Percentiles rank a stretch among this genome's conserved stretches.
These are phyloP conservation scores for Lasioglossum vierecki DNA, from an alignment of 2,888 invertebrate genomes.

Conservation along the genomic window DNA sequence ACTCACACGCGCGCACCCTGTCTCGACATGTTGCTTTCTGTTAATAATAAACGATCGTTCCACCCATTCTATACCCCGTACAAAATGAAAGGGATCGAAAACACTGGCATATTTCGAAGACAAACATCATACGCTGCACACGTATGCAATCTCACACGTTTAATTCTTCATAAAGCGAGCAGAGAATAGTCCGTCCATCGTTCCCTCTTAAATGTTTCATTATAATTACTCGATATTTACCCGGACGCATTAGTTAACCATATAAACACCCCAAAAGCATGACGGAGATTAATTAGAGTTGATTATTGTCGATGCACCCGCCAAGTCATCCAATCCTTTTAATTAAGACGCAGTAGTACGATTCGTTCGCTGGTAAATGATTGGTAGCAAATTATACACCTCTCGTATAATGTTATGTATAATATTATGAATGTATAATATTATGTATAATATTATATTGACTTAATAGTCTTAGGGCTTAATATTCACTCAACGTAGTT, in stretches of 20 bases:
- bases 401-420: too few species aligned
- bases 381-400: not conserved
- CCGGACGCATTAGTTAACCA: slow-evolving; percentile 24
- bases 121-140: slow-evolving; percentile 28
- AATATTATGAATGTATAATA: too few species aligned
- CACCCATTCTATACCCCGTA: not conserved
- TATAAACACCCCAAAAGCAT: too few species aligned
- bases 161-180: slow-evolving; percentile 31
- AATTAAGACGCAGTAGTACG: not conserved
- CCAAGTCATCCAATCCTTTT: not conserved
- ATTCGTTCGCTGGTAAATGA: not conserved
- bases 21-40: not conserved
- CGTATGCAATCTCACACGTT: slow-evolving; percentile 31
- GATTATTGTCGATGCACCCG: not conserved
- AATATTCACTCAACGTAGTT: too few species aligned
- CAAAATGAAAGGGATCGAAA: slow-evolving; percentile 25
- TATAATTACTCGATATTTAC: slow-evolving; percentile 45
- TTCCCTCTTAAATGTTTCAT: slow-evolving; percentile 37
- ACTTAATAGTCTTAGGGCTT: too few species aligned
- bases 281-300: not conserved
- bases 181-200: not conserved
- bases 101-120: slow-evolving; percentile 27
- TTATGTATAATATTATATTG: too few species aligned
- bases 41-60: slow-evolving; percentile 17
- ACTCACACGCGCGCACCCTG: not conserved